A percentile compares a stretch with the other conserved stretches of the same genome.
These are phyloP conservation scores for Zootoca vivipara DNA, from an alignment of 2,113 vertebrate species.

Conservation along the genomic window DNA sequence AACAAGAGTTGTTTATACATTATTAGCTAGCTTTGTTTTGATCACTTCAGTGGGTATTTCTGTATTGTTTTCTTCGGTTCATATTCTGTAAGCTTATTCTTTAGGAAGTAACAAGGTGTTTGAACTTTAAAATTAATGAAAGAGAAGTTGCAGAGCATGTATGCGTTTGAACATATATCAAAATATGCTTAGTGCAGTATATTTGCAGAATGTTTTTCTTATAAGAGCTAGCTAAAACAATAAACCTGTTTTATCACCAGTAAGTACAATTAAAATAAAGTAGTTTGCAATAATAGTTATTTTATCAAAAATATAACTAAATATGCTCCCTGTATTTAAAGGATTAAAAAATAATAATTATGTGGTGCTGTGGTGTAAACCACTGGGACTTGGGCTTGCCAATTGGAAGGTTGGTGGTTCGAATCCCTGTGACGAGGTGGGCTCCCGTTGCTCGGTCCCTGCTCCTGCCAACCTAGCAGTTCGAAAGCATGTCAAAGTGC, in stretches of 20 bases:
- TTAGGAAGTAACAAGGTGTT: neutral
- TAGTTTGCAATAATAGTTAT: neutral
- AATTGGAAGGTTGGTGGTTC: too few relatives aligned
- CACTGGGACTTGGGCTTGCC: too few relatives aligned
- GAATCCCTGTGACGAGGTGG: too few relatives aligned
- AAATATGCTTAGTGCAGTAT: neutral
- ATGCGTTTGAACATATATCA: neutral
- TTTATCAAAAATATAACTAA: neutral
- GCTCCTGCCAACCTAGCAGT: too few relatives aligned
- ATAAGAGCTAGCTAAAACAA: constrained; percentile 37
- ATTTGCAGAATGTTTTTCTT: constrained; percentile 30
- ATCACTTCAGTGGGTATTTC: neutral
- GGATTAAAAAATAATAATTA: neutral
- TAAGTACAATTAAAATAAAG: constrained; percentile 9
- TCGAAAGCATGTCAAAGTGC: too few relatives aligned
- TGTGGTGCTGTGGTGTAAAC: neutral
- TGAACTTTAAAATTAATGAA: neutral
- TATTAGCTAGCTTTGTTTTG: neutral
- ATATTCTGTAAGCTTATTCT: constrained; percentile 23
- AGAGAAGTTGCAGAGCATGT: constrained; percentile 42
- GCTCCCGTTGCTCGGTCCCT: too few relatives aligned
- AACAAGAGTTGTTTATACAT: neutral
- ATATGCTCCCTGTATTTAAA: neutral
- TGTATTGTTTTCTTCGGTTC: constrained; percentile 20
- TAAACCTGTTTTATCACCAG: neutral